Evolutionary conservation across 2,113 vertebrate species (phyloP), one percentile per base, ranked within the genome.

Genomic region (human): DNA sequence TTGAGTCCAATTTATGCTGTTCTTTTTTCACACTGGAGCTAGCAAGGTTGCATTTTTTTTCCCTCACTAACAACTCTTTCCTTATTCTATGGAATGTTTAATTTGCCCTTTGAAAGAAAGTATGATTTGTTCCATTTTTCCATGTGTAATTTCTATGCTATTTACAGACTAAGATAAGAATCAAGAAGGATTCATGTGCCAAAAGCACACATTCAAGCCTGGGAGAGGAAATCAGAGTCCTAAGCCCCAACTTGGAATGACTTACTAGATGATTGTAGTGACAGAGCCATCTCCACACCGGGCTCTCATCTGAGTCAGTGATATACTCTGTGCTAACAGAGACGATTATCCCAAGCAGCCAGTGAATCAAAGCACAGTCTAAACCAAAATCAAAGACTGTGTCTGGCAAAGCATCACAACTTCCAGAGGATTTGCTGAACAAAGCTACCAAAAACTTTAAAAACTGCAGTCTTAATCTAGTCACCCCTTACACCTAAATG

Each of bases 81-180:
- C 93, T 98, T 98, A 97, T 97, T 97, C 97, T 98, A 97, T 98
- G 98, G 94, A 98, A 98, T 97, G 97, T 97, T 98, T 98, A 96
- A 98, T 97, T 97, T 95, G 90, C 95, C 94, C 97, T 97, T 97
- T 96, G 93, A 97, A 97, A 98, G 96, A 98, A 97, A 96, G 97
- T 97, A 91, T 97, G 97, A 98, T 98, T 98, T 96, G 94, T 97
- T 97, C 96, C 96, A 94, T 96, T 98, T 98, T 97, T 96, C 97
- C 97, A 98, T 96, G 97, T 94, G 96, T 93, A 98, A 97, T 98
- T 98, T 97, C 97, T 97, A 93, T 92, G 92, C 97, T 98, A 96
- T 98, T 98, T 98, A 97, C 94, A 96, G 94, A 97, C 72, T 55
- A 94, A 98, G 97, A 97, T 97, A 98, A 97, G 97, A 97, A 98